Evolutionary conservation across 1,140 invertebrate species (phyloP), one percentile per base, ranked within the genome.

Genomic region (Oppia nitens): DNA sequence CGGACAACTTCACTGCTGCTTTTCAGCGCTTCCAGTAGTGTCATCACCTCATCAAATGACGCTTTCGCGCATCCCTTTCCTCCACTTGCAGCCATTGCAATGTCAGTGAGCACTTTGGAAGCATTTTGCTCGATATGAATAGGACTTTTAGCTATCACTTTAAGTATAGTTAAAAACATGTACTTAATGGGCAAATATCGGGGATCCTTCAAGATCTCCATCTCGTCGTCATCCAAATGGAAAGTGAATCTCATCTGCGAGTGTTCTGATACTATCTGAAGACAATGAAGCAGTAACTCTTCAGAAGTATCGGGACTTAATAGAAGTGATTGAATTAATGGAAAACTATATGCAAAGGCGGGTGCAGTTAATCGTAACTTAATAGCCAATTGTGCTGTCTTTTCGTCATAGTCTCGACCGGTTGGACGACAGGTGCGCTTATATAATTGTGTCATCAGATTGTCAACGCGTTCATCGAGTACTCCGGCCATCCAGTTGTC

Each of bases 321-420:
- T 28, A 87, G 65, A 57, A 83, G 80, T 62, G 77, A 74, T 59
- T 80, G 81, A 2, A 94, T 70, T 57, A 93, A 78, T 4, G 85
- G 83, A 69, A 90, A 93, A 24, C 81, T 75, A 67, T 85, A 92
- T 45, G 84, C 81, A 72, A 93, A 89, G 0, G 81, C 80, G 1
- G 85, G 80, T 0, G 81, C 81, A 2, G 77, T 77, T 45, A 87
- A 76, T 40, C 57, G 57, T 6, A 75, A 64, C 55, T 67, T 59
- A 29, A 58, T 56, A 2, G 63, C 51, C 6, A 56, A 49, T 2
- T 53, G 24, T 17, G 47, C 25, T 49, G 58, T 27, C n/a, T 67
- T 64, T 60, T 66, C 64, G 45, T 67, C 54, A 60, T 64, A 64
- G 32, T 51, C 63, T 49, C 26, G 29, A 17, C 20, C 6, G 84